Evolutionary conservation across 2,797 vertebrate species (phyloP), one percentile per base, ranked within the genome.

Genomic region (Moxostoma hubbsi): DNA sequence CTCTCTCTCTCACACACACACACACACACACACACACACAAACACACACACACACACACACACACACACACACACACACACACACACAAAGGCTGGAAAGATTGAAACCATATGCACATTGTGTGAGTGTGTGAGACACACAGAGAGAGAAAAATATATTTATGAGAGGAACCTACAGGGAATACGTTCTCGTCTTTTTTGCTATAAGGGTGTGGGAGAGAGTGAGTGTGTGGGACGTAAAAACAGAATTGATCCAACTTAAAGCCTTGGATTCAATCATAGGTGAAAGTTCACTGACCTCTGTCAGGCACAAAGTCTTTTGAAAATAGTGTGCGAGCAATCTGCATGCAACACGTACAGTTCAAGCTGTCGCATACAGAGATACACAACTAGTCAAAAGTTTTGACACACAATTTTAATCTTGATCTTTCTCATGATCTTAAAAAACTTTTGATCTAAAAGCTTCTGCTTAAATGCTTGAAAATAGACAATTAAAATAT

Each of bases 31-130:
- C 36, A 36, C 36, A 36, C 36, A 36, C 36, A 36, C 24, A 36
- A 1, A 36, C 24, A 36, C 24, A 76, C 72, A 77, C 58, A 47
- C 59, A 72, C 73, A 82, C 73, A 84, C 58, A 64, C 63, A 65
- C 15, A 36, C 63, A 65, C 62, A n/a, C 51, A 51, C 45, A 80
- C 54, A 50, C 75, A 82, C 73, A 63, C 61, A 68, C 54, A 69
- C 53, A 79, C 64, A 62, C 54, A 74, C 45, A 24, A 43, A 18
- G 57, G 74, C 74, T 77, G 59, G 65, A 55, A 53, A 78, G 77
- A 86, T 80, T 80, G 70, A 83, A 82, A 80, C 73, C 80, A 85
- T 71, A 75, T 85, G 82, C 68, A 82, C 63, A 68, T 62, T 79
- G 55, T 45, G n/a, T 8, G 59, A 54, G 68, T 46, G 55, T 69